Base-by-base conservation (phyloP, 2,888 invertebrate genomes). In the Sialis fuliginosa region DNA sequence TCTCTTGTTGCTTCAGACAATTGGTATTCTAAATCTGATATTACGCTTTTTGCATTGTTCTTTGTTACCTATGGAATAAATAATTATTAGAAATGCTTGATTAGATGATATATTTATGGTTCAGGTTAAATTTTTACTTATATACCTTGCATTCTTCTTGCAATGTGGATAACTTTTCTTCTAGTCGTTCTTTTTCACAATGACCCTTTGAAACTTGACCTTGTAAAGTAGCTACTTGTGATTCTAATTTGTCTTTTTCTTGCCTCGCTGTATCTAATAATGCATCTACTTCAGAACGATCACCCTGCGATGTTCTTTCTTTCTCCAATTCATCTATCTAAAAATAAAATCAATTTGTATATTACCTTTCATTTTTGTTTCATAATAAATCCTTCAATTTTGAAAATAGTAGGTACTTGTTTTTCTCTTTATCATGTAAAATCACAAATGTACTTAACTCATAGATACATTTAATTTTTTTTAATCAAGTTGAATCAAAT, bases 21-120 rank as follows among this genome's bases (percentile, higher is more conserved):
- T 52, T 81, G 81, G 62, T 83, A 87, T 60, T 91, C 87, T 54
- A 90, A 66, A 59, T 89, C 87, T 1, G 81, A 79, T 53, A 88
- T 75, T 6, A 84, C 83, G 22, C 82, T 84, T 62, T 87, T 89
- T n/a, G 89, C 86, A 60, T 83, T 89, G 59, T 87, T 90, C 52
- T 87, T 76, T 0, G 81, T 79, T 39, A 85, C 83, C 81, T 81
- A 34, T 35, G 37, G 32, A 31, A n/a, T 6, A 37, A 10, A 10
- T 1, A 7, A 37, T 8, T 6, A 12, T 8, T 22, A 22, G 2
- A 8, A 10, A 7, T 5, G n/a, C 7, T 37, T 7, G 6, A 7
- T 37, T 6, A 6, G 6, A 10, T 37, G 5, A 8, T 6, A 37
- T 6, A 37, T 37, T 8, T 35, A 3, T 4, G 10, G 4, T 10